A percentile compares a stretch with the other conserved stretches of the same genome.
phyloP scores from a whole-genome alignment of 2,888 invertebrate genomes.

The Orthosia cruda region DNA sequence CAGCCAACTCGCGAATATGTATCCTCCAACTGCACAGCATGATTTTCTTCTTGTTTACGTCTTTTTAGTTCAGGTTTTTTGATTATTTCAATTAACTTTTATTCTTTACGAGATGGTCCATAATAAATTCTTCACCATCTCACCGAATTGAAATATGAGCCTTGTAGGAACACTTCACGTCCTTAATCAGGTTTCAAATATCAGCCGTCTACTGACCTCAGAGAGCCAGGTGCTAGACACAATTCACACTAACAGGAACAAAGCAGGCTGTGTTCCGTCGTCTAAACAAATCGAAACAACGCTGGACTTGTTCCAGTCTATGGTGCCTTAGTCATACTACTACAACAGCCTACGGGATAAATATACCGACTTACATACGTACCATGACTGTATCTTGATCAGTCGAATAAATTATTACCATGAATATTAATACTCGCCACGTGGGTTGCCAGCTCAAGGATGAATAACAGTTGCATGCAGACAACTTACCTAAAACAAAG shows the following conservation, averaged over 20 bases:
- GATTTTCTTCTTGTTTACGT: too few species aligned
- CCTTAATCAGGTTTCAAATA: conserved; percentile 27
- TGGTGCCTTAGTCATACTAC: neutral
- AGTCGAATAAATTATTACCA: conserved; percentile 71
- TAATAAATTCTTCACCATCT: neutral
- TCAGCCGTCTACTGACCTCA: conserved; percentile 14
- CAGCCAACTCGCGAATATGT: too few species aligned
- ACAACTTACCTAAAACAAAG: conserved; percentile 87
- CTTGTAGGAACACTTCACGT: neutral
- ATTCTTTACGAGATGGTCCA: neutral
- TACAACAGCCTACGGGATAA: conserved; percentile 61
- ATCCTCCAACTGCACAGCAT: too few species aligned
- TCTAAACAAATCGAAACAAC: conserved; percentile 72
- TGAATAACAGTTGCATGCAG: conserved; percentile 66
- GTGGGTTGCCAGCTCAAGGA: conserved; percentile 75
- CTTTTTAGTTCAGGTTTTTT: too few species aligned
- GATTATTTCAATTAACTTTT: too few species aligned
- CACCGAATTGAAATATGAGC: neutral
- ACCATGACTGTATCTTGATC: conserved; percentile 63
- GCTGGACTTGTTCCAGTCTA: conserved; percentile 62
- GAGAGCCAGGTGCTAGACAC: conserved; percentile 57
- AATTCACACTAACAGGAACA: conserved; percentile 72
- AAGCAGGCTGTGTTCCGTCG: conserved; percentile 72
- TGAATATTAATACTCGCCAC: conserved; percentile 79
- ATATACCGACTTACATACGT: conserved; percentile 50